These are phyloP conservation scores for Poeciliopsis infans DNA, from an alignment of 2,797 vertebrate species.

Conservation along the genomic window DNA sequence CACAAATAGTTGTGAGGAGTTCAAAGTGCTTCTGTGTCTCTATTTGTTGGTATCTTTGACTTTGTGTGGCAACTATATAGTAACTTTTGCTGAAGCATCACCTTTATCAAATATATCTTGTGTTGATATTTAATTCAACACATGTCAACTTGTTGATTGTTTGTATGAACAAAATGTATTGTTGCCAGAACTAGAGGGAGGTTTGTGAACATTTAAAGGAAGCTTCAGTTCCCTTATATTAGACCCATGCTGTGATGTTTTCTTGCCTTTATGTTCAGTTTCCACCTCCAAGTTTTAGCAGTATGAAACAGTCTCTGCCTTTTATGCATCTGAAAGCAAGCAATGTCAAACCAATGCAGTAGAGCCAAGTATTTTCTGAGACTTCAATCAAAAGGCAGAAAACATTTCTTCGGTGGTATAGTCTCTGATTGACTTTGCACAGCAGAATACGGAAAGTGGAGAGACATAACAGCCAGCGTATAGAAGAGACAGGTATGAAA, in stretches of 20 bases:
- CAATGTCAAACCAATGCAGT: background rate
- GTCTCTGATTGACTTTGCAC: background rate
- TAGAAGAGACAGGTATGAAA: background rate
- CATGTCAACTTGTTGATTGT: background rate
- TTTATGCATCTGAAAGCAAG: background rate
- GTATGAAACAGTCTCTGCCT: background rate
- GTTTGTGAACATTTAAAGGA: background rate
- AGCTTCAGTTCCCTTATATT: background rate
- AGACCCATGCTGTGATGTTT: background rate
- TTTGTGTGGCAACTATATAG: background rate
- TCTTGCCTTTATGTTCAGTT: background rate
- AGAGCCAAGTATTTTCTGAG: background rate
- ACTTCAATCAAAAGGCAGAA: background rate
- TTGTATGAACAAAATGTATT: background rate
- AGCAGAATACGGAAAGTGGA: background rate
- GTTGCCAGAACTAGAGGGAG: background rate
- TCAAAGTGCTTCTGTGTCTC: background rate
- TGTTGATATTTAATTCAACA: too few species aligned
- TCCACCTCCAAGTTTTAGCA: background rate
- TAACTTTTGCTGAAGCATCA: background rate
- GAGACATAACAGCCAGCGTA: background rate
- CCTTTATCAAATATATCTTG: background rate
- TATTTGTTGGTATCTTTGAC: slow-evolving; percentile 17
- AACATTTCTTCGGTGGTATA: background rate
- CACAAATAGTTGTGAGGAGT: background rate